phyloP scores from a whole-genome alignment of 2,113 vertebrate genomes.

The Ciconia boyciana region DNA sequence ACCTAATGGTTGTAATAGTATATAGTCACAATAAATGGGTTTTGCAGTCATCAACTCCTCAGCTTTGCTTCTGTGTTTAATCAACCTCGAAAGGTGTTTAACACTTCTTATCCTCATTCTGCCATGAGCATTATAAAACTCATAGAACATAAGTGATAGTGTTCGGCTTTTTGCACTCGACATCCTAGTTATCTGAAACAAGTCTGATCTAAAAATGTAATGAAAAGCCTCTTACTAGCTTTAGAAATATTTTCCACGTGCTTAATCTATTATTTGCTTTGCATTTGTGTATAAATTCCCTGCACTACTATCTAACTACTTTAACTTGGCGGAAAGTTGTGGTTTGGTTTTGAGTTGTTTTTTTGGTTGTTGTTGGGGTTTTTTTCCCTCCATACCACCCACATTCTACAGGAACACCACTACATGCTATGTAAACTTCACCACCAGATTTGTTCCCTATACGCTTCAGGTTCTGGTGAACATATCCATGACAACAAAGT shows the following conservation, averaged over 20 bases:
- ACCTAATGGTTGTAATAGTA: neutral
- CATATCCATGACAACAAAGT: neutral
- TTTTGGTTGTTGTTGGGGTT: neutral
- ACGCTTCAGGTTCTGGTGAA: neutral
- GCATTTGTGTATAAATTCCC: neutral
- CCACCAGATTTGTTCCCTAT: neutral
- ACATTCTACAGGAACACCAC: neutral
- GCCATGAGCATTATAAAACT: neutral
- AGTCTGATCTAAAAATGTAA: neutral
- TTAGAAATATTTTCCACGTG: neutral
- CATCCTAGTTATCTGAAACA: neutral
- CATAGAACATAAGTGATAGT: neutral
- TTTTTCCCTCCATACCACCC: neutral
- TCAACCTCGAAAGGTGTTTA: neutral
- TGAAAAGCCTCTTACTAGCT: neutral
- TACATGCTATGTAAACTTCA: neutral
- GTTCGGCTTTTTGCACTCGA: neutral
- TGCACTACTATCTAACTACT: neutral
- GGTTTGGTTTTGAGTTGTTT: accelerated
- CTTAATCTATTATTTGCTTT: neutral
- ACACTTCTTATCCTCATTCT: neutral
- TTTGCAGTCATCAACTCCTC: neutral
- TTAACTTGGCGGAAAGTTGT: neutral
- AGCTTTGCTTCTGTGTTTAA: neutral
- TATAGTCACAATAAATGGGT: neutral